Evolutionary conservation across 2,113 vertebrate species (phyloP), one percentile per base, ranked within the genome.

Genomic region (Seriola aureovittata): DNA sequence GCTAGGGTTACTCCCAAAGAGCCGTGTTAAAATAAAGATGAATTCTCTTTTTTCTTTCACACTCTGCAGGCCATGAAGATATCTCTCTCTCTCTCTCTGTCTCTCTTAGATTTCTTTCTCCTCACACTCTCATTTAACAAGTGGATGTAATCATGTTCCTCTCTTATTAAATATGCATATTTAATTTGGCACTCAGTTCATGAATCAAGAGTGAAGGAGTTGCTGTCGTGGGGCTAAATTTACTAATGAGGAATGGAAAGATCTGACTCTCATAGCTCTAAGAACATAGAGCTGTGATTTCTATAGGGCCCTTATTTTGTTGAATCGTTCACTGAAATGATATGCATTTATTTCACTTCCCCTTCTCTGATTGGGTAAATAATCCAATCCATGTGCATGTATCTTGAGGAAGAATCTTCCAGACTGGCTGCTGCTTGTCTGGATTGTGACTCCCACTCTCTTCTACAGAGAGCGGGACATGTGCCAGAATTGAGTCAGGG

Each of bases 21-120:
- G 82, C 72, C 10, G 1, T 16, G 36, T 54, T 92, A 82, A 92
- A 93, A 93, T 93, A 93, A 93, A 95, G 86, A 94, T 91, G 87
- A 91, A 92, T 91, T 93, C 90, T 83, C 89, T 93, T 93, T 93
- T 86, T 91, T 87, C 88, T 89, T 76, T 67, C 85, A 34, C 66
- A 60, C 89, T 89, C 89, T 86, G 85, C 83, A 71, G 86, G 85
- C 87, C 87, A 71, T 78, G 69, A 85, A 85, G 55, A 40, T 44
- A 75, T 78, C 82, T 55, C 44, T 25, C 66, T 42, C 71, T 60
- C 44, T 77, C 58, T 42, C 32, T 57, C 59, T 42, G 67, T 17
- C 40, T 60, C 44, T 58, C 48, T 55, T 54, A 34, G 54, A 84
- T 84, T 85, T 67, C 65, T 81, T 71, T 29, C 66, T 4, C 50